Evolutionary conservation across 2,797 vertebrate genomes (phyloP), one percentile per base, ranked within the genome.

Genomic region (Poeciliopsis infans): DNA sequence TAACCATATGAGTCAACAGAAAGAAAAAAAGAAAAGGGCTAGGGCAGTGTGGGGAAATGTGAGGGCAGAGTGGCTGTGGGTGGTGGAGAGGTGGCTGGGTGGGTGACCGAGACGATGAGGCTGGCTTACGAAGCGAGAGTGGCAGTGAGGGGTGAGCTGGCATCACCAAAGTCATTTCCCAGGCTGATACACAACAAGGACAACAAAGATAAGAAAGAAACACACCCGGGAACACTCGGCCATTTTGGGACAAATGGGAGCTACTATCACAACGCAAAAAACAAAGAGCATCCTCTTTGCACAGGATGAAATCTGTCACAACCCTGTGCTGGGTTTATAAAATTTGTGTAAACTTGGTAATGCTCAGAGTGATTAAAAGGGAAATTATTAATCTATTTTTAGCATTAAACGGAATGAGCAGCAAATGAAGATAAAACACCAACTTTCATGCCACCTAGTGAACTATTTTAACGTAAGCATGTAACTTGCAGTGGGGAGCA

Each of bases 131-230:
- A 90, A 96, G 95, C 94, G 94, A 94, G 93, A 87, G 86, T 94
- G 95, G 93, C 92, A 94, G 95, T 95, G 96, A 95, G 95, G 95
- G 92, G 94, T 95, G 96, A 97, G 96, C 95, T 97, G 96, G 97
- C 97, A 97, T 97, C 97, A 96, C 97, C 97, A 96, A 97, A 97
- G 96, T 96, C 95, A 94, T 95, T 93, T 93, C 90, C 92, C 87
- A 94, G 94, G 93, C 91, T 94, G 90, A 93, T 91, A 93, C 87
- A 91, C 90, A 92, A 93, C 87, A 91, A 91, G 89, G 91, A 94
- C 82, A 80, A 95, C 91, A 93, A 84, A 92, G 84, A 94, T 91
- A 92, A 92, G 81, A 93, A 87, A 92, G 81, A 86, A 85, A 92
- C 85, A 93, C 86, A 91, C 86, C 79, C 89, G 43, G 81, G 82